Base-by-base conservation (phyloP, 2,888 invertebrate genomes). In the Anagyrus pseudococci region DNA sequence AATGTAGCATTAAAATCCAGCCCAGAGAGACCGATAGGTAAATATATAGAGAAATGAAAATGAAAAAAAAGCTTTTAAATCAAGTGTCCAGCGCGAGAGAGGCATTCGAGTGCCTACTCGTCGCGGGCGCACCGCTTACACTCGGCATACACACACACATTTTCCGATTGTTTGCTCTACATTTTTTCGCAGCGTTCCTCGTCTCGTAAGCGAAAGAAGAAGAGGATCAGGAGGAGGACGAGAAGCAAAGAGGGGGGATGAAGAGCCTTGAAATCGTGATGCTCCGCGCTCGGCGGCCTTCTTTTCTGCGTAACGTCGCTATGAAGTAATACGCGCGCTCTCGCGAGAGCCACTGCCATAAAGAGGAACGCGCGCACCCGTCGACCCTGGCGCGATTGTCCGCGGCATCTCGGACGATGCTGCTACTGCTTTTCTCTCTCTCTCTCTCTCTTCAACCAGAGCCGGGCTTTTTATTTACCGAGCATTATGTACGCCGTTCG, bases 261-360 rank as follows among this genome's bases (percentile, higher is more conserved):
- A 10, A 53, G 40, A 56, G 54, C 63, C 58, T 63, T 63, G 63
- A 63, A 59, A 64, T 59, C 49, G 40, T 40, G 10, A 26, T 17
- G 46, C 54, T 49, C 49, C 58, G 58, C 58, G 54, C 57, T 29
- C 63, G 63, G 40, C 52, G 40, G 41, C 60, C 64, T 60, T 64
- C 60, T 59, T 59, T 58, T n/a, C 58, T 48, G 57, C 58, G 57
- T 58, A 62, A 62, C 58, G n/a, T 53, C 41, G 47, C 64, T 57
- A 43, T 64, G 59, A 53, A 60, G 64, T 60, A 64, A 64, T 60
- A 64, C 61, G 46, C 41, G 54, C 29, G 29, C 29, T 29, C 10
- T 10, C 29, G 29, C 29, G 29, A 7, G 10, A 29, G 6, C 10
- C 46, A 50, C 58, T 44, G 61, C 64, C 54, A 54, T 58, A 54